Percentiles rank a stretch among this genome's conserved stretches.
These are phyloP conservation scores for Scrobipalpa atriplicella DNA, from an alignment of 2,888 invertebrate genomes.

Conservation along the genomic window DNA sequence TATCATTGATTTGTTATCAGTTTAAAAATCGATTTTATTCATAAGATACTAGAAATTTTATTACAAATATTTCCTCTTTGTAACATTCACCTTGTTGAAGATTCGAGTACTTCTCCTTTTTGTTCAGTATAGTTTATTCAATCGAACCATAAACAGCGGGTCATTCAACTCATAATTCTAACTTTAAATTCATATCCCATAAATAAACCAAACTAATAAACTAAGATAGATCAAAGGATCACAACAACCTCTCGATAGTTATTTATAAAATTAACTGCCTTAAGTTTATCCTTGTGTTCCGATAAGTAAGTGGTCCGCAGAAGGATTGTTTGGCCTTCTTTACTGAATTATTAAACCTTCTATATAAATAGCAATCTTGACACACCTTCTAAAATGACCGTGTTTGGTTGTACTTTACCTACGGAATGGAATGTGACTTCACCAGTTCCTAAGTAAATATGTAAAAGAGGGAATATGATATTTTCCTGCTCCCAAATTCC, in stretches of 20 bases:
- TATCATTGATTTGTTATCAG: too few species aligned
- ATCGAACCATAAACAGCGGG: too few species aligned
- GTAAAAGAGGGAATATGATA: neutral
- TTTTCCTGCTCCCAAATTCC: neutral
- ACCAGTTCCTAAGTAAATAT: constrained; percentile 1
- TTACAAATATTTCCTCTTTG: too few species aligned
- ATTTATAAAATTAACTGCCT: constrained; percentile 7
- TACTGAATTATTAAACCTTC: constrained; percentile 24
- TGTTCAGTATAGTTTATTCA: too few species aligned
- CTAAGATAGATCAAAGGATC: neutral
- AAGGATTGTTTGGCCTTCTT: constrained; percentile 27
- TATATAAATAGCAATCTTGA: constrained; percentile 19
- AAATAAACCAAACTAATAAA: neutral
- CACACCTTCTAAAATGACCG: constrained; percentile 19
- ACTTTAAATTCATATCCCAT: neutral
- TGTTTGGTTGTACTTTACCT: neutral
- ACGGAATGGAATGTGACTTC: constrained; percentile 3
- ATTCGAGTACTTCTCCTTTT: too few species aligned
- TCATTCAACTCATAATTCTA: too few species aligned
- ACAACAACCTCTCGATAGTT: neutral
- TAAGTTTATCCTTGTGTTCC: constrained; percentile 20
- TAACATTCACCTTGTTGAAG: too few species aligned
- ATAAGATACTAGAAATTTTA: too few species aligned
- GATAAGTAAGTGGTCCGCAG: constrained; percentile 18
- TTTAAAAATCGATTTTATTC: too few species aligned